Conservation (phyloP, 2,113 vertebrate species). For the Drymodes brunneopygia region DNA sequence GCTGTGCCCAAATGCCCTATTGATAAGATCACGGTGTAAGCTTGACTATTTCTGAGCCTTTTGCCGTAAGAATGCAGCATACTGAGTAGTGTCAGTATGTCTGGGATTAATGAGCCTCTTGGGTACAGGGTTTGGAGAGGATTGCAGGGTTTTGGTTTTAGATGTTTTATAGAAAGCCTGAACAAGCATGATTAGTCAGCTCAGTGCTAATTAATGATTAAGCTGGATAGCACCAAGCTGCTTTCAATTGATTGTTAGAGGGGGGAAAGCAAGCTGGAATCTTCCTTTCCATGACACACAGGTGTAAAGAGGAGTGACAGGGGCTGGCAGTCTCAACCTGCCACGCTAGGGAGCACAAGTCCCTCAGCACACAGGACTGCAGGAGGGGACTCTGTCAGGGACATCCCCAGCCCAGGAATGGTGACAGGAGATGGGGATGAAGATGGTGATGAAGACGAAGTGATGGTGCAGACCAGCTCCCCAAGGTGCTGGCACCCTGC, state of each 20-base stretch:
- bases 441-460: neutral
- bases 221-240: neutral
- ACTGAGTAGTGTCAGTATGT: neutral
- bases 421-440: neutral
- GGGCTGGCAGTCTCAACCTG: neutral
- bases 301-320: neutral
- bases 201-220: conserved; percentile 51
- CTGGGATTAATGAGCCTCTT: neutral
- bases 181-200: conserved; percentile 47
- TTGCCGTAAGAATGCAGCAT: neutral
- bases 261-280: neutral
- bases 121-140: neutral
- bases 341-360: neutral
- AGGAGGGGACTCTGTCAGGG: no score
- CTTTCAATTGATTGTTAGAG: conserved; percentile 46
- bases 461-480: neutral
- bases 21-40: neutral
- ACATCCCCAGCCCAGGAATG: neutral
- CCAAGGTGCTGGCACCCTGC: fast-evolving
- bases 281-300: neutral
- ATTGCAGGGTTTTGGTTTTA: neutral
- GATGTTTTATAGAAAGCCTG: conserved; percentile 22
- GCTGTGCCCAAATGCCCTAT: neutral
- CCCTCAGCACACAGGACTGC: neutral
- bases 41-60: neutral